A percentile compares a stretch with the other conserved stretches of the same genome.
Evolutionary conservation across 2,113 vertebrate genomes (phyloP).

Genomic region (Epinephelus lanceolatus): DNA sequence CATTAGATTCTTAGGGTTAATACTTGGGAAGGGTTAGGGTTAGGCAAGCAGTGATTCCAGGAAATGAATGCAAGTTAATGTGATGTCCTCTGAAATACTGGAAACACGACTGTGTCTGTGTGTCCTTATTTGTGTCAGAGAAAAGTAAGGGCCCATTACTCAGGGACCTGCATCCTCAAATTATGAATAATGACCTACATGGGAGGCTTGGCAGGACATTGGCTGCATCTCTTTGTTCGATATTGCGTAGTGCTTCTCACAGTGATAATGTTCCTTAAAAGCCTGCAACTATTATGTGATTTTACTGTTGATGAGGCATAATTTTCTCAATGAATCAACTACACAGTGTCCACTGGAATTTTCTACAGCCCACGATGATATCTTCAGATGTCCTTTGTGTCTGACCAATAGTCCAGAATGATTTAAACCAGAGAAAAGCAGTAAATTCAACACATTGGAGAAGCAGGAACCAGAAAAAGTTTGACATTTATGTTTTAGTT

Average conservation of each 20-base stretch:
- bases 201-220: not conserved
- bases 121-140: not conserved
- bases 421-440: not conserved
- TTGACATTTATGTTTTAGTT: not conserved
- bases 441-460: not conserved
- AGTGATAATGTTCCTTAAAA: not conserved
- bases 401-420: not conserved
- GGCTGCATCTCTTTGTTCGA: not conserved
- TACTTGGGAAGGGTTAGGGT: not conserved
- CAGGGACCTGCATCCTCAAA: not conserved
- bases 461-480: not conserved
- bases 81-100: not conserved
- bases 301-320: not conserved
- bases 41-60: not conserved
- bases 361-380: not conserved
- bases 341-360: not conserved
- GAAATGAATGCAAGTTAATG: not conserved
- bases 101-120: not conserved
- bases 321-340: not conserved
- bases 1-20: not conserved
- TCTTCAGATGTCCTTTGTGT: not conserved
- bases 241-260: not conserved
- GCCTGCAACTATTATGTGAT: not conserved
- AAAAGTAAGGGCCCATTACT: constrained; percentile 4
- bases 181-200: constrained; percentile 29